These are phyloP conservation scores for Onychostruthus taczanowskii DNA, from an alignment of 2,113 vertebrate genomes.

Conservation along the genomic window DNA sequence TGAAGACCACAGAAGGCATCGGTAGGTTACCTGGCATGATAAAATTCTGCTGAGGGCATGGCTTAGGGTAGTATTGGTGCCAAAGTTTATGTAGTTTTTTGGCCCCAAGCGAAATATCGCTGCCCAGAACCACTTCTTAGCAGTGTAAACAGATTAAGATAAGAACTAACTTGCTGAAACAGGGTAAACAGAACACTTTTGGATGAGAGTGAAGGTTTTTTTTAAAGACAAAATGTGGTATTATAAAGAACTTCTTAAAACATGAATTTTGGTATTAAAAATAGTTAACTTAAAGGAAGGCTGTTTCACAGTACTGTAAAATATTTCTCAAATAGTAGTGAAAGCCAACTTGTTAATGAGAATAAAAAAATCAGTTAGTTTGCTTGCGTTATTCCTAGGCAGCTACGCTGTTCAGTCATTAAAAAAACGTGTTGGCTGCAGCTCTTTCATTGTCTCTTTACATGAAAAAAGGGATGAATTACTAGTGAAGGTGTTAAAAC, in stretches of 20 bases:
- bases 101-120: background rate
- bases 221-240: background rate
- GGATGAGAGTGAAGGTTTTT: background rate
- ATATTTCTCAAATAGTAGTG: background rate
- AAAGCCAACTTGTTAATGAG: background rate
- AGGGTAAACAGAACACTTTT: background rate
- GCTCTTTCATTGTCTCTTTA: background rate
- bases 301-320: background rate
- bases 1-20: conserved; percentile 86
- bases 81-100: background rate
- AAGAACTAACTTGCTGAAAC: background rate
- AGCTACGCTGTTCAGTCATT: background rate
- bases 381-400: background rate
- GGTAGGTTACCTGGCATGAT: conserved; percentile 62
- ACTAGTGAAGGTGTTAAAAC: background rate
- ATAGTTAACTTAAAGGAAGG: background rate
- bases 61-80: background rate
- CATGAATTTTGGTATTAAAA: background rate
- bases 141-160: conserved; percentile 10
- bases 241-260: background rate
- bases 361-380: background rate
- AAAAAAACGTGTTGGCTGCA: background rate
- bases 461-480: background rate
- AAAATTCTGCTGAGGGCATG: background rate
- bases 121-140: background rate